Percentiles rank a stretch among this genome's conserved stretches.
phyloP scores from a whole-genome alignment of 2,888 invertebrate genomes.

The Rhorus exstirpatorius region DNA sequence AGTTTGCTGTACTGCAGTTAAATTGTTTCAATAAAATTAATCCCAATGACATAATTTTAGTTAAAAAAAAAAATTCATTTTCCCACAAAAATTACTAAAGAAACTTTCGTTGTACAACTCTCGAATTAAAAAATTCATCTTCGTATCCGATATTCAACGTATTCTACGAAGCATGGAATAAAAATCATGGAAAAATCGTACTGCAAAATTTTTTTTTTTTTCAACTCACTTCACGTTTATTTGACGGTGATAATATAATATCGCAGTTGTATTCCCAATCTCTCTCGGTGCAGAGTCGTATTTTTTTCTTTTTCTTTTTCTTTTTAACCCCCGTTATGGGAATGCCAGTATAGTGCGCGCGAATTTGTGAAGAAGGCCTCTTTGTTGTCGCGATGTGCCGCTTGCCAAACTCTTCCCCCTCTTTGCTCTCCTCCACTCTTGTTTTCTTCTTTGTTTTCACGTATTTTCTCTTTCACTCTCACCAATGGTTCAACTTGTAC shows the following conservation, averaged over 20 bases:
- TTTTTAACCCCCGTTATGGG: slow-evolving; percentile 32
- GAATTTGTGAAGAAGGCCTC: slow-evolving; percentile 64
- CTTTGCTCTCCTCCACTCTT: slow-evolving; percentile 37
- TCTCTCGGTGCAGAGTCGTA: slow-evolving; percentile 60
- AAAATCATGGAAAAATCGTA: neutral
- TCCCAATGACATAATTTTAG: no score
- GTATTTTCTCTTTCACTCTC: slow-evolving; percentile 57
- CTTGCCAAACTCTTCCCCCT: slow-evolving; percentile 76
- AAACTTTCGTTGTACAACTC: no score
- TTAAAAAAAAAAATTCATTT: no score
- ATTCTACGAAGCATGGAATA: no score
- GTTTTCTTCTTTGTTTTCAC: slow-evolving; percentile 45
- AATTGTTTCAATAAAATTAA: no score
- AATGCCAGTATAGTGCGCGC: slow-evolving; percentile 44
- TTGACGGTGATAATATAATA: slow-evolving; percentile 33
- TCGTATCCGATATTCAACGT: no score
- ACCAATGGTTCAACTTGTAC: slow-evolving; percentile 36
- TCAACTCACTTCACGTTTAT: slow-evolving; percentile 21
- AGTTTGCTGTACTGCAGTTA: no score
- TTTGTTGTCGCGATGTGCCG: slow-evolving; percentile 74
- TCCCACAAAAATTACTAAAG: no score
- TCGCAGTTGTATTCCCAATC: slow-evolving; percentile 31
- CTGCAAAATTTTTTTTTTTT: slow-evolving; percentile 17
- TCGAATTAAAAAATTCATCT: no score
- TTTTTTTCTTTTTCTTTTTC: slow-evolving; percentile 16